phyloP scores from a whole-genome alignment of 1,140 invertebrate genomes.

The Eupeodes corollae region DNA sequence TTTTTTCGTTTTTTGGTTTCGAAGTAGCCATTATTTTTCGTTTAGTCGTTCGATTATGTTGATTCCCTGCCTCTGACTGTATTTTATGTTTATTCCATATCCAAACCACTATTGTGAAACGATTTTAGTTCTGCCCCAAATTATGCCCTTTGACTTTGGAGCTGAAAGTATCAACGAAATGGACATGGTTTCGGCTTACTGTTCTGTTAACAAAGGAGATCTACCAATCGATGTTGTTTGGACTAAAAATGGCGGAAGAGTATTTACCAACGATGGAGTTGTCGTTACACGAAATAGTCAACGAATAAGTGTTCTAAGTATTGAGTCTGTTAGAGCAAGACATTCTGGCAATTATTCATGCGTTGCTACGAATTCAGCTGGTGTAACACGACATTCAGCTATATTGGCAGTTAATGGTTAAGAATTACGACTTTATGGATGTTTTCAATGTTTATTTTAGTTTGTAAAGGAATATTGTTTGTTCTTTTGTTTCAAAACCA shows the following conservation, averaged over 20 bases:
- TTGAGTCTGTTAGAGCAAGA: constrained; percentile 48
- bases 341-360: constrained; percentile 62
- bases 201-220: constrained; percentile 74
- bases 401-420: constrained; percentile 53
- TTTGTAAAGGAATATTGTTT: constrained; percentile 7
- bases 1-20: constrained; percentile 7
- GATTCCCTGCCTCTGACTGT: not conserved
- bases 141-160: constrained; percentile 54
- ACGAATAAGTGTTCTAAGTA: constrained; percentile 53
- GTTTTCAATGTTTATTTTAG: constrained; percentile 1
- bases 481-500: constrained; percentile 2
- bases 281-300: constrained; percentile 48
- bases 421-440: constrained; percentile 1
- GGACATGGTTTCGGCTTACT: constrained; percentile 53
- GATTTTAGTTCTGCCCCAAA: constrained; percentile 47
- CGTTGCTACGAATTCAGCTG: constrained; percentile 62
- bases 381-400: constrained; percentile 54
- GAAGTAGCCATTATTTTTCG: not conserved
- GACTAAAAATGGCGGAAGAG: constrained; percentile 39
- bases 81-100: not conserved
- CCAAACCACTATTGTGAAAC: not conserved
- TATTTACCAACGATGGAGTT: constrained; percentile 38
- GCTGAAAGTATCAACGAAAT: constrained; percentile 52
- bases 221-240: constrained; percentile 66
- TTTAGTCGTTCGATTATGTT: not conserved